These are phyloP conservation scores for Aurelia sp. DNA, from an alignment of 30 jellyfish, hydroid and myxozoan genomes.

Conservation along the genomic window DNA sequence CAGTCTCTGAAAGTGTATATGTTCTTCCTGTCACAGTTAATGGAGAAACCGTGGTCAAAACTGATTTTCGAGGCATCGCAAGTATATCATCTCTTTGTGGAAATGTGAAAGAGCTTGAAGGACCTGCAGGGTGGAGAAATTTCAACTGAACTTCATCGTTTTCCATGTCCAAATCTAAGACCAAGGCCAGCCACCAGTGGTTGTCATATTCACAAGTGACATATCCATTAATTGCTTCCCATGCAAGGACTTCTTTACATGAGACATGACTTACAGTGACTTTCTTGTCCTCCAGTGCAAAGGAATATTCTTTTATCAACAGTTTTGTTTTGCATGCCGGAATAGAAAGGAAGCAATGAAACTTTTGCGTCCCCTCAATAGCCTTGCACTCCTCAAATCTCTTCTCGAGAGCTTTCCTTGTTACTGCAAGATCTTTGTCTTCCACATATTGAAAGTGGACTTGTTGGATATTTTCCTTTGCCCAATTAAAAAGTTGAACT, in stretches of 20 bases:
- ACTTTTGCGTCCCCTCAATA: constrained; percentile 46
- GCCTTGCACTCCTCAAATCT: constrained; percentile 20
- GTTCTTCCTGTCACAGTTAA: constrained; percentile 23
- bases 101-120: constrained; percentile 29
- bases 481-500: constrained; percentile 32
- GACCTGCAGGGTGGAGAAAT: constrained; percentile 58
- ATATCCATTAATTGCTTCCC: constrained; percentile 19
- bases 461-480: constrained; percentile 24
- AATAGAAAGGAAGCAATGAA: constrained; percentile 37
- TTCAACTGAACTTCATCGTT: constrained; percentile 20
- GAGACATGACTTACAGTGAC: background rate
- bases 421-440: background rate
- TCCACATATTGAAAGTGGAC: constrained; percentile 20
- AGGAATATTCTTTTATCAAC: constrained; percentile 26
- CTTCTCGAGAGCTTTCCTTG: constrained; percentile 9
- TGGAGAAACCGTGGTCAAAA: background rate
- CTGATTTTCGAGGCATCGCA: background rate
- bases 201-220: constrained; percentile 46
- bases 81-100: constrained; percentile 29
- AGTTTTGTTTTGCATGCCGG: constrained; percentile 29
- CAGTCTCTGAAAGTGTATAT: constrained; percentile 9
- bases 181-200: constrained; percentile 47
- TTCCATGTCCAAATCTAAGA: background rate
- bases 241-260: background rate
- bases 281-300: background rate